Evolutionary conservation across 1,140 invertebrate genomes (phyloP).

Genomic region (Camponotus floridanus): DNA sequence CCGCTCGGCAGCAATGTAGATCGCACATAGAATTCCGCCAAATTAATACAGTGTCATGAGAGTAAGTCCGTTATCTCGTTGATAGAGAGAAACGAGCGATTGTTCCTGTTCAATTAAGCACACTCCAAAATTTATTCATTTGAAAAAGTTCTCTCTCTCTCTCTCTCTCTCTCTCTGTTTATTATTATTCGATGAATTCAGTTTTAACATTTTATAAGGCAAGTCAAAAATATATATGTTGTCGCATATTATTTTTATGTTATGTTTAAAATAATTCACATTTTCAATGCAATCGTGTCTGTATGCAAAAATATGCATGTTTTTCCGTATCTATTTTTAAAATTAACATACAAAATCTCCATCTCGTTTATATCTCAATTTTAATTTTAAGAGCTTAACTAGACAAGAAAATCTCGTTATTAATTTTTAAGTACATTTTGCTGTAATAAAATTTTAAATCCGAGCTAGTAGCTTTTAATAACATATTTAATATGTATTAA

Average conservation of each 20-base stretch:
- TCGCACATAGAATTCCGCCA: conserved; percentile 15
- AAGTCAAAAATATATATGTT: neutral
- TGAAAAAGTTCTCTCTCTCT: neutral
- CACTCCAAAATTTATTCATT: conserved; percentile 17
- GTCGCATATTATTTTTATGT: neutral
- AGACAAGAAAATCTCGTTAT: neutral
- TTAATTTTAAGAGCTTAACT: neutral
- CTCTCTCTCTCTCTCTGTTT: neutral
- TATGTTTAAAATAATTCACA: neutral
- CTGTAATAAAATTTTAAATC: neutral
- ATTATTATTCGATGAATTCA: conserved; percentile 11
- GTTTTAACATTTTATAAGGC: conserved; percentile 16
- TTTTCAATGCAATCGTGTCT: neutral
- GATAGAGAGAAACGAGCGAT: conserved; percentile 16
- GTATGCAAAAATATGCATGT: neutral
- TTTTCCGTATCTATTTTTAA: neutral
- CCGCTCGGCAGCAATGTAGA: neutral
- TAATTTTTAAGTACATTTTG: neutral
- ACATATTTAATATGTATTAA: neutral
- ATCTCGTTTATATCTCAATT: neutral
- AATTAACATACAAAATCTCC: neutral
- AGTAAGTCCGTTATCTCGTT: neutral
- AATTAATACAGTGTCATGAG: conserved; percentile 44
- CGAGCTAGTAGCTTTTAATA: no score
- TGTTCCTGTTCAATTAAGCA: conserved; percentile 27